Evolutionary conservation across 2,888 invertebrate species (phyloP).

Genomic region (Limnephilus rhombicus): DNA sequence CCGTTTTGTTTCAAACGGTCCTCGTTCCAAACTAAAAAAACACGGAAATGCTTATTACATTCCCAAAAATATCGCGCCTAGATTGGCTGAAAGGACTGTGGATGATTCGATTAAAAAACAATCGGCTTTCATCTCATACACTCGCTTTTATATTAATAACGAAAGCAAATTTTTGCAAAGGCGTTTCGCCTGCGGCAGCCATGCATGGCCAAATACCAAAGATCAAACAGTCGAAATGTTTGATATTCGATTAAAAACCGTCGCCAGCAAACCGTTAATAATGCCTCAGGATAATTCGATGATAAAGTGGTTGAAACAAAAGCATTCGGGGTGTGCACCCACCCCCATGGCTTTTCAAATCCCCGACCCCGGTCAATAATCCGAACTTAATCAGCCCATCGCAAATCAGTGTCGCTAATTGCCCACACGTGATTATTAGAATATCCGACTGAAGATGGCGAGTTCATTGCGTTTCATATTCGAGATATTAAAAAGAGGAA

Average conservation of each 20-base stretch:
- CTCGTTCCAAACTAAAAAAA: neutral
- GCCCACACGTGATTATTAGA: conserved; percentile 31
- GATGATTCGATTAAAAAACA: conserved; percentile 50
- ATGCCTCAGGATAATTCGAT: conserved; percentile 57
- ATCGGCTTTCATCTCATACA: conserved; percentile 32
- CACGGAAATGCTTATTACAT: neutral
- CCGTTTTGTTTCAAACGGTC: neutral
- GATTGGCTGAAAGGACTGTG: conserved; percentile 23
- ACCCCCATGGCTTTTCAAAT: neutral
- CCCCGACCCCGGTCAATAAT: neutral
- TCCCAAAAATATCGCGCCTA: neutral
- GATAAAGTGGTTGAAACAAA: conserved; percentile 56
- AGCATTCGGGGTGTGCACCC: conserved; percentile 9
- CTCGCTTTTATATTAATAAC: conserved; percentile 38
- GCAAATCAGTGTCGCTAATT: conserved; percentile 36
- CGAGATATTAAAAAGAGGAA: too few relatives aligned
- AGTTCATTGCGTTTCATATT: neutral
- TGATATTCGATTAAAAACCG: conserved; percentile 61
- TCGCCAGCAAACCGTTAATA: conserved; percentile 60
- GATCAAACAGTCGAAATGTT: conserved; percentile 56
- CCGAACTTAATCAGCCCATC: conserved; percentile 3
- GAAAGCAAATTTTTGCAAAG: conserved; percentile 35
- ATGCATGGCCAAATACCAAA: conserved; percentile 43
- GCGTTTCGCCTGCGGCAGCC: conserved; percentile 35
- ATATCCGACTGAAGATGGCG: neutral